phyloP scores from a whole-genome alignment of 2,888 invertebrate genomes.

The Caradrina kadenii region DNA sequence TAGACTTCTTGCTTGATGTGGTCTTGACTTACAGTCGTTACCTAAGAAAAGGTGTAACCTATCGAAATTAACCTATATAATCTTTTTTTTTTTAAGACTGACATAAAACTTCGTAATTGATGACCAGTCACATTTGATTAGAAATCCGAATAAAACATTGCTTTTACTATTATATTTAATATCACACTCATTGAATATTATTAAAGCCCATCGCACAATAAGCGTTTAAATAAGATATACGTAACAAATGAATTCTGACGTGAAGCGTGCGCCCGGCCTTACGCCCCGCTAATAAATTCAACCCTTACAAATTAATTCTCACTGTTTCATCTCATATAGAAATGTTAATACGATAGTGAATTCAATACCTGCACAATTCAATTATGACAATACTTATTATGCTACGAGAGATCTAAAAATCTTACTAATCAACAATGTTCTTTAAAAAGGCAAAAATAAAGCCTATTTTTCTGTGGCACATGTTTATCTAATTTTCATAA shows the following conservation, averaged over 20 bases:
- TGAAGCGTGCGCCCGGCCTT: slow-evolving; percentile 67
- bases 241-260: slow-evolving; percentile 68
- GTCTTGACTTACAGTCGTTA: not conserved
- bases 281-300: slow-evolving; percentile 72
- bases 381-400: no score
- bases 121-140: no score
- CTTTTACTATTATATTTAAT: not conserved
- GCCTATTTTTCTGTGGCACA: not conserved
- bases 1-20: no score
- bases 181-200: slow-evolving; percentile 3
- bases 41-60: not conserved
- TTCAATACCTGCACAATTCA: not conserved
- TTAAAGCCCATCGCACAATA: slow-evolving; percentile 43
- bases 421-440: not conserved
- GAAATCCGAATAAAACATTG: not conserved
- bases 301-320: slow-evolving; percentile 78
- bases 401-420: no score
- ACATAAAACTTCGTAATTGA: not conserved
- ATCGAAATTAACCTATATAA: not conserved
- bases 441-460: not conserved
- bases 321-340: slow-evolving; percentile 65
- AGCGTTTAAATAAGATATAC: slow-evolving; percentile 59
- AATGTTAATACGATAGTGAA: slow-evolving; percentile 56
- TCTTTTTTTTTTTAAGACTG: not conserved
- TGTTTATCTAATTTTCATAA: not conserved